Base-by-base conservation (phyloP, 2,888 invertebrate genomes). In the Cylindroiulus punctatus region DNA sequence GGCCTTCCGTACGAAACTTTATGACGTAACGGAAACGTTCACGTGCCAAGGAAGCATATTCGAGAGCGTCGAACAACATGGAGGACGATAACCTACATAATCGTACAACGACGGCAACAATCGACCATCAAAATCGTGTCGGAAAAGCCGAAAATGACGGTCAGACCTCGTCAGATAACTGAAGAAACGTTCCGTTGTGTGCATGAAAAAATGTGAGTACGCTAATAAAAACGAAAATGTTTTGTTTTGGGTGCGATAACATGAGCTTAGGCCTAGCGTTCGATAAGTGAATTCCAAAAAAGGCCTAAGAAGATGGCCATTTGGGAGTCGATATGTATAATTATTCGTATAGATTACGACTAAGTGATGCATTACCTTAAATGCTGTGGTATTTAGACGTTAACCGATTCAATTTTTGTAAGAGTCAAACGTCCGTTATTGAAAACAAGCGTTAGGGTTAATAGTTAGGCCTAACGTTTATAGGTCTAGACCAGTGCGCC, bases 211-310 rank as follows among this genome's bases (percentile, higher is more conserved):
- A 65, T n/a, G 65, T 65, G 65, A 65, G 65, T 65, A 65, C 47
- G n/a, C 12, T 26, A 65, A 65, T 65, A 65, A 65, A 65, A 65
- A 12, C 26, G 26, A 65, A 65, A 65, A 26, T 65, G n/a, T n/a
- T 0, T 65, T 22, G 22, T 65, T 65, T 26, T 65, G 65, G 65
- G 0, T 26, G 65, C 26, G 65, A n/a, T 10, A 26, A 65, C n/a
- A 26, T 65, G 65, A 26, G n/a, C 22, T 65, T 65, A 65, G 65
- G 65, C 65, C 65, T 65, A 65, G n/a, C n/a, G 65, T 26, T n/a
- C 26, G 26, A n/a, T 26, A n/a, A 19, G 26, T 12, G 14, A 8
- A n/a, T 12, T 12, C 40, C 4, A 8, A n/a, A 26, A 65, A 57
- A 65, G 65, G 65, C 65, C 14, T 65, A 65, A 26, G 12, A 26